phyloP scores from a whole-genome alignment of 2,888 invertebrate genomes.

The Lamproptera curius region DNA sequence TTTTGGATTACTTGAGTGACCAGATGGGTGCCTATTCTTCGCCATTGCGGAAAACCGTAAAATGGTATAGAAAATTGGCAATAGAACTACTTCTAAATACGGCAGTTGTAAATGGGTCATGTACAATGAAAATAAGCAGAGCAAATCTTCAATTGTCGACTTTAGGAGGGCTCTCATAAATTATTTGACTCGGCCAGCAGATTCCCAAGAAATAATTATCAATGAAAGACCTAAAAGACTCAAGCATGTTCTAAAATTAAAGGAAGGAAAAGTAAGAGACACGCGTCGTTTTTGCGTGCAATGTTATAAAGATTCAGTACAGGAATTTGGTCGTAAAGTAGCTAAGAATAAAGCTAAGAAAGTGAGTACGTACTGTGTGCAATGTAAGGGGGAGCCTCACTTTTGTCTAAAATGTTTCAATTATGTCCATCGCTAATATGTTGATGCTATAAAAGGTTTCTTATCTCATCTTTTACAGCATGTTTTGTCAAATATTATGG shows the following conservation, averaged over 20 bases:
- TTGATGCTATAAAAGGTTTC: conserved; percentile 28
- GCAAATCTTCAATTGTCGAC: conserved; percentile 25
- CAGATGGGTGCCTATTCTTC: conserved; percentile 38
- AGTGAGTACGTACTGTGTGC: conserved; percentile 31
- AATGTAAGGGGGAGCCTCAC: conserved; percentile 31
- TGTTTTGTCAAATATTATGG: conserved; percentile 30
- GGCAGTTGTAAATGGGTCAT: conserved; percentile 29
- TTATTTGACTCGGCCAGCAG: conserved; percentile 27
- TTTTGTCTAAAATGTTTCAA: conserved; percentile 32
- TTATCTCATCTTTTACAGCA: conserved; percentile 28
- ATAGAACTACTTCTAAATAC: conserved; percentile 38
- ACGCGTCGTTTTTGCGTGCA: conserved; percentile 32
- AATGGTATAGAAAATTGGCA: conserved; percentile 37
- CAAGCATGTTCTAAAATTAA: conserved; percentile 31
- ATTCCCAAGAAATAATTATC: conserved; percentile 30
- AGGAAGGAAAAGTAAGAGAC: conserved; percentile 33
- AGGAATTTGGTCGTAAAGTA: conserved; percentile 31
- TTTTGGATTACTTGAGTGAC: conserved; percentile 38
- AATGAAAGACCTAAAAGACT: conserved; percentile 32
- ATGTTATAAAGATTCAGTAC: conserved; percentile 33
- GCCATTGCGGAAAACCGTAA: conserved; percentile 38
- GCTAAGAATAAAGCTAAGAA: conserved; percentile 35
- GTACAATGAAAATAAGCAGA: conserved; percentile 21
- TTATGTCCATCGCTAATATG: conserved; percentile 30
- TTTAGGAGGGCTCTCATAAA: conserved; percentile 26